Evolutionary conservation across 2,888 invertebrate genomes (phyloP), one percentile per base, ranked within the genome.

Genomic region (Julus scandinavius): DNA sequence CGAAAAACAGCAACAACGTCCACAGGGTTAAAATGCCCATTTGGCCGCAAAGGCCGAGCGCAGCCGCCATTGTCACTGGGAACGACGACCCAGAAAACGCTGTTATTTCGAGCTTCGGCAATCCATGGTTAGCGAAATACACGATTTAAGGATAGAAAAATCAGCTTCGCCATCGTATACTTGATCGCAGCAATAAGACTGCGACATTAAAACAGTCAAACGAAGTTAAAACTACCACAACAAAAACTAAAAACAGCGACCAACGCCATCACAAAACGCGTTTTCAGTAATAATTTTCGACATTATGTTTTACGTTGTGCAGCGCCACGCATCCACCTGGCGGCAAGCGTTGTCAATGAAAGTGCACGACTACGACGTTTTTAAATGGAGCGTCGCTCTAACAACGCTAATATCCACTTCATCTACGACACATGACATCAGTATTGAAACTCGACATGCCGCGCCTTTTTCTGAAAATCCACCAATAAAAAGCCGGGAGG

Each of bases 21-120:
- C 72, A 72, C 72, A 72, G 20, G 72, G 72, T 72, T 72, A 72
- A 72, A 72, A 72, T 72, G 72, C 72, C 72, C 72, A 72, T 72
- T 72, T 72, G 72, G 72, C 72, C 72, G 72, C 72, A 72, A 20
- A 72, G 72, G 72, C 72, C 72, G 4, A 72, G 72, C 5, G 72
- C 72, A 72, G 72, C 72, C 72, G 72, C 72, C 72, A 72, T 72
- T 72, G 72, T 72, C 72, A 72, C 72, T 72, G 72, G 72, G 72
- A 72, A 72, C 72, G 72, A 72, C 72, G 72, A 72, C 72, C 72
- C 72, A 72, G 72, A 72, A 72, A 54, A 54, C 11, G 9, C 72
- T 20, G 11, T 72, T 72, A 72, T 20, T 72, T 72, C 20, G 20
- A 9, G 29, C 72, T 4, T 9, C 2, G 9, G 11, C 72, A 5